A percentile compares a stretch with the other conserved stretches of the same genome.
Conservation (phyloP, 2,888 invertebrate species). For the Leucophora obtusa region DNA sequence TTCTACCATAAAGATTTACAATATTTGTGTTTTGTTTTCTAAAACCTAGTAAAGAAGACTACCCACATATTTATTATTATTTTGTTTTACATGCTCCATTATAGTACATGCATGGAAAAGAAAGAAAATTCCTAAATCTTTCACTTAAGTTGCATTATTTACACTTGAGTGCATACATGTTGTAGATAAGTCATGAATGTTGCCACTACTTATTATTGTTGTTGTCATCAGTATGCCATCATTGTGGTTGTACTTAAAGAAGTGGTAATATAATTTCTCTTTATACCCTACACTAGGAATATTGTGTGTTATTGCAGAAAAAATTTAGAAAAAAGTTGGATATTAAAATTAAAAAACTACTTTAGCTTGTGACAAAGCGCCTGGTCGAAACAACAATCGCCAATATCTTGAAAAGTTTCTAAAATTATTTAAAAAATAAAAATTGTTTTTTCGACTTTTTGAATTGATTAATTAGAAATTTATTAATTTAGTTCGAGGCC, state of each 20-base stretch:
- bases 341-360: no score
- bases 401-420: no score
- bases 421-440: no score
- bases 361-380: no score
- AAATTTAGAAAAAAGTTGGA: no score
- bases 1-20: slow-evolving; percentile 30
- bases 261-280: background rate
- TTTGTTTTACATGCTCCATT: background rate
- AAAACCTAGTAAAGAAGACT: background rate
- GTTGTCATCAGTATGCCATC: slow-evolving; percentile 32
- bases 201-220: slow-evolving; percentile 60
- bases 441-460: no score
- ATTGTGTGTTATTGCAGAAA: no score
- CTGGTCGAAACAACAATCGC: no score
- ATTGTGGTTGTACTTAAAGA: background rate
- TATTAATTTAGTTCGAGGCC: no score
- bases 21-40: background rate
- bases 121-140: slow-evolving; percentile 35
- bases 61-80: background rate
- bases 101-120: background rate
- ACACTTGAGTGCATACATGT: slow-evolving; percentile 64
- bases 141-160: slow-evolving; percentile 64
- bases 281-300: no score
- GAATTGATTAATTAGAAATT: no score
- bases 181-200: slow-evolving; percentile 66